Evolutionary conservation across 2,888 invertebrate species (phyloP), one percentile per base, ranked within the genome.

Genomic region (Drosophila mayaguana): DNA sequence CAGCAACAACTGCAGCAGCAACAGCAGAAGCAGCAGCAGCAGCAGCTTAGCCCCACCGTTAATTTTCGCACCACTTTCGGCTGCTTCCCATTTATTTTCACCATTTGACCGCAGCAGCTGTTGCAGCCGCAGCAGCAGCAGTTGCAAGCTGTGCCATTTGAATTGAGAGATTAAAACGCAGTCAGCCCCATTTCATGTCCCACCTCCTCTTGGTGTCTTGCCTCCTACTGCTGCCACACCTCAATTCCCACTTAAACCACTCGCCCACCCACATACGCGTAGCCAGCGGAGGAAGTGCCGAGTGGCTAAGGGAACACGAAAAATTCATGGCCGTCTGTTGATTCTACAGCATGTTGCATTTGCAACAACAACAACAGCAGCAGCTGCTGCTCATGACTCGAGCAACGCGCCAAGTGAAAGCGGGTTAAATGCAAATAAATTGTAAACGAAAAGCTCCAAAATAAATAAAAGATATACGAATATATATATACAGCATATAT

Each of bases 341-440:
- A 60, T 76, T 75, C 71, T 77, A 51, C 62, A 43, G 70, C 45
- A n/a, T 48, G 59, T 48, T 62, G 69, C 75, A 63, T 55, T 72
- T 80, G 80, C 80, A 76, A 71, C 71, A 68, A 74, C 73, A 64
- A 72, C 68, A 63, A 62, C 80, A 69, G 72, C 80, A 63, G 83
- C 75, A 40, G 46, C n/a, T 48, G 48, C 7, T 50, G 77, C 72
- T 82, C 88, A 80, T 80, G 86, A 82, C 73, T 71, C 63, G 81
- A 80, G 42, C 68, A 67, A 77, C 80, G 67, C 69, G 65, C 68
- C 88, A 84, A 83, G 90, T 91, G 91, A 90, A 90, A 91, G 90
- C 90, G 91, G 90, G 90, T 91, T 90, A 90, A 90, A 91, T 91
- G 90, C 88, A 90, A 91, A 91, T 91, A 88, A 88, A 84, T 87